phyloP scores from a whole-genome alignment of 2,888 invertebrate species.

The Lepidochrysops patricia region DNA sequence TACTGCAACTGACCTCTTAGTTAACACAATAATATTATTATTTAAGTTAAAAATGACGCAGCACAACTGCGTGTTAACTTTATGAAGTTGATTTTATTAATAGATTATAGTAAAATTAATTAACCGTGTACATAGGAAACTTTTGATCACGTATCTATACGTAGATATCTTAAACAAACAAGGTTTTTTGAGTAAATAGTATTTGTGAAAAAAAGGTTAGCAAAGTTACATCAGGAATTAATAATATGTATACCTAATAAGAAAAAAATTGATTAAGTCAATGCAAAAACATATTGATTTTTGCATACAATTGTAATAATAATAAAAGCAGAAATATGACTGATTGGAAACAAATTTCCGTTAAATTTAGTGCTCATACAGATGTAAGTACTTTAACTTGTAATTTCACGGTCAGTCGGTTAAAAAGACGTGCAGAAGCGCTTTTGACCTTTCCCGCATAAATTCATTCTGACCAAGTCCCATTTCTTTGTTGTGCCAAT shows the following conservation, averaged over 20 bases:
- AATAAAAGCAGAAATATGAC: neutral
- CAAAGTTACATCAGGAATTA: too few relatives aligned
- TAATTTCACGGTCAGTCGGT: constrained; percentile 21
- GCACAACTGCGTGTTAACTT: neutral
- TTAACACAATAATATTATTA: neutral
- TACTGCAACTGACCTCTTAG: neutral
- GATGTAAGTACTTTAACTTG: constrained; percentile 15
- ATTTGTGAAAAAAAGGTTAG: too few relatives aligned
- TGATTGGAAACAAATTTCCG: neutral
- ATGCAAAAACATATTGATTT: too few relatives aligned
- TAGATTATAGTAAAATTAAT: neutral
- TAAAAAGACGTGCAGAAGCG: constrained; percentile 17
- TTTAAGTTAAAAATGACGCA: neutral
- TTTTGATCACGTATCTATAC: too few relatives aligned
- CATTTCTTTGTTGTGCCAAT: neutral
- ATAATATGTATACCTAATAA: too few relatives aligned
- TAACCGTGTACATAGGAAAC: neutral
- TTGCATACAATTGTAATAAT: neutral
- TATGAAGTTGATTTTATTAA: neutral
- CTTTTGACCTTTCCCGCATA: constrained; percentile 12
- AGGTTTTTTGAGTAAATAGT: too few relatives aligned
- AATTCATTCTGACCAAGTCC: constrained; percentile 1
- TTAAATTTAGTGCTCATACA: neutral
- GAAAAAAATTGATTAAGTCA: too few relatives aligned
- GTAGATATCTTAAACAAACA: too few relatives aligned